Base-by-base conservation (phyloP, 2,797 vertebrate species). In the Gymnopithys bicolor region DNA sequence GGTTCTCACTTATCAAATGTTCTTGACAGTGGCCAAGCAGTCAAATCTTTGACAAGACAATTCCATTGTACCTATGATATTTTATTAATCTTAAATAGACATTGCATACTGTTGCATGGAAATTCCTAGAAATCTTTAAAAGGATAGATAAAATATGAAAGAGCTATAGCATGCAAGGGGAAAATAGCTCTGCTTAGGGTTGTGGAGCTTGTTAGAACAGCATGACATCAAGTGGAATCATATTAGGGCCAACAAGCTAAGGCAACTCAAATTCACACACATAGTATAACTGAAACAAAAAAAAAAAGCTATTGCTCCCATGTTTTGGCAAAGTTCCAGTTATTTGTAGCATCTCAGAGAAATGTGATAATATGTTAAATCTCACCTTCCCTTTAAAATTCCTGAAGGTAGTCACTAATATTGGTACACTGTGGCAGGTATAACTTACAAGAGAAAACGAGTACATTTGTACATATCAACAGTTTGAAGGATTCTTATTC, bases 401-500 rank as follows among this genome's bases (percentile, higher is more conserved):
- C 97, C 94, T 97, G 83, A 89, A 96, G 84, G 68, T 93, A 96
- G 92, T 95, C 96, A 94, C 94, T 97, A 96, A 97, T 95, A 96
- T 75, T 94, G 92, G 97, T 96, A 96, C 87, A 96, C 78, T 73
- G 78, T 67, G 86, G 83, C 48, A 59, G 93, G 74, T 95, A 96
- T 96, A 96, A 97, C 97, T 98, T 97, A 97, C 96, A 97, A 94
- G 94, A 94, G 94, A 97, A 98, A 98, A 97, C 84, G 94, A 97
- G 97, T 96, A 84, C 93, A 97, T 98, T 97, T 97, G 97, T 98
- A 97, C 96, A 95, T 97, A 98, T 98, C 98, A 98, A 98, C 97
- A 98, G 95, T 95, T 92, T 98, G 97, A 98, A 98, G 96, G 96
- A 97, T 97, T 98, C 97, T 91, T 96, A 97, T 97, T 97, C 96